Evolutionary conservation across 2,888 invertebrate species (phyloP), one percentile per base, ranked within the genome.

Genomic region (Ischnus inquisitorius): DNA sequence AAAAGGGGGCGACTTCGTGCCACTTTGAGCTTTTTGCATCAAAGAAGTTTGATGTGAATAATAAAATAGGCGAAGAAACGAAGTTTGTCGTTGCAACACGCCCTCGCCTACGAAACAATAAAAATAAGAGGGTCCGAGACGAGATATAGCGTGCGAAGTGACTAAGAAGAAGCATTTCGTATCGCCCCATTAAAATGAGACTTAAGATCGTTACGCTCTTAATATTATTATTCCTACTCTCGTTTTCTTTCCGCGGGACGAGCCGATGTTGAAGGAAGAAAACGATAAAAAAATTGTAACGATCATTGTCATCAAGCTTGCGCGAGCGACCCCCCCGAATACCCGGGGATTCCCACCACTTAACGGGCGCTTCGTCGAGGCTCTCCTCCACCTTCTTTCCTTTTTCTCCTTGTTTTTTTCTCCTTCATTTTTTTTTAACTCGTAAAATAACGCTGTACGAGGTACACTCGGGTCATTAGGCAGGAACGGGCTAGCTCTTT

Each of bases 381-480:
- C 81, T 88, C 87, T 88, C 80, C 71, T 54, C 54, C 25, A 14
- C 14, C 65, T 65, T 71, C 57, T 79, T 67, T 65, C 54, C 68
- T 79, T 76, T 69, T 43, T 54, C 60, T 46, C 16, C 48, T 64
- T 34, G 48, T 54, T 72, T 71, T 65, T 81, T 43, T 67, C 51
- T 34, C 48, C 43, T 72, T 71, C 57, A 60, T 64, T 34, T 60
- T 54, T 72, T 71, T 65, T 81, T 43, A 48, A 79, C 74, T 82
- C 82, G 74, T 85, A 87, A 84, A 87, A 85, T 85, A 86, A 85
- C 62, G 83, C 69, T 85, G 83, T 78, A 81, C 76, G 80, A 85
- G 84, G 71, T 83, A 88, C 86, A 86, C 88, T 89, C 90, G 93
- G 92, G 93, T 93, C 93, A 93, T 93, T 93, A 93, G 93, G 92